Evolutionary conservation across 2,797 vertebrate species (phyloP).

Genomic region (Benthosema pterotum): DNA sequence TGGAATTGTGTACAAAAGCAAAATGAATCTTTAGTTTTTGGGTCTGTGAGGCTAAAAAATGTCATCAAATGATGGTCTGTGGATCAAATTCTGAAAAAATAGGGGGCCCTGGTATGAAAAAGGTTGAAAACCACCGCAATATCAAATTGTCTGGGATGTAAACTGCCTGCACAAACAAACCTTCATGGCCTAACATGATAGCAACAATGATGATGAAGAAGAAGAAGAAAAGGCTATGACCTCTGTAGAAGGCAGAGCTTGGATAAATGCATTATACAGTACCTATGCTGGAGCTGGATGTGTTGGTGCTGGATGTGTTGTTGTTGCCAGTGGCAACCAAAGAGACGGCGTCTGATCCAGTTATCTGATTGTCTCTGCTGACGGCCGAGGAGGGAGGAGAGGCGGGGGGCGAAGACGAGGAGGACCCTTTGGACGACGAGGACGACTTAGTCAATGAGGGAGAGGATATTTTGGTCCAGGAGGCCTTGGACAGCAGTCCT

Average conservation of each 20-base stretch:
- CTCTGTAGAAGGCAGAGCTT: not conserved
- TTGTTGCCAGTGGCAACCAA: slow-evolving; percentile 66
- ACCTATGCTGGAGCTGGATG: slow-evolving; percentile 83
- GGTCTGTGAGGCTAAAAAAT: too few relatives aligned
- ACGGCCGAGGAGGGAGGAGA: slow-evolving; percentile 60
- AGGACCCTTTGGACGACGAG: slow-evolving; percentile 51
- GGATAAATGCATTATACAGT: slow-evolving; percentile 35
- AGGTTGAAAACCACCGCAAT: too few relatives aligned
- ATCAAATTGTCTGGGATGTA: too few relatives aligned
- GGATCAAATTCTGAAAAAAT: too few relatives aligned
- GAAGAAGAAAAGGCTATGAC: too few relatives aligned
- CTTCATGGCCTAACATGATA: too few relatives aligned
- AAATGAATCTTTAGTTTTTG: too few relatives aligned
- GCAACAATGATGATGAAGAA: too few relatives aligned
- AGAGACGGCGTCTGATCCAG: slow-evolving; percentile 64
- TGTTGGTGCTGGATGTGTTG: slow-evolving; percentile 60
- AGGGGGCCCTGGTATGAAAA: too few relatives aligned
- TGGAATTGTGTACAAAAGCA: too few relatives aligned
- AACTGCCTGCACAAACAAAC: too few relatives aligned
- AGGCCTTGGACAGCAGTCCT: slow-evolving; percentile 73
- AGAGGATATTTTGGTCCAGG: slow-evolving; percentile 64
- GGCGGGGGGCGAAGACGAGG: slow-evolving; percentile 37
- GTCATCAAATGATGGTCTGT: too few relatives aligned
- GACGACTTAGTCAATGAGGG: slow-evolving; percentile 53
- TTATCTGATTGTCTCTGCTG: slow-evolving; percentile 78